Evolutionary conservation across 2,888 invertebrate genomes (phyloP).

Genomic region (Cephus nigrinus): DNA sequence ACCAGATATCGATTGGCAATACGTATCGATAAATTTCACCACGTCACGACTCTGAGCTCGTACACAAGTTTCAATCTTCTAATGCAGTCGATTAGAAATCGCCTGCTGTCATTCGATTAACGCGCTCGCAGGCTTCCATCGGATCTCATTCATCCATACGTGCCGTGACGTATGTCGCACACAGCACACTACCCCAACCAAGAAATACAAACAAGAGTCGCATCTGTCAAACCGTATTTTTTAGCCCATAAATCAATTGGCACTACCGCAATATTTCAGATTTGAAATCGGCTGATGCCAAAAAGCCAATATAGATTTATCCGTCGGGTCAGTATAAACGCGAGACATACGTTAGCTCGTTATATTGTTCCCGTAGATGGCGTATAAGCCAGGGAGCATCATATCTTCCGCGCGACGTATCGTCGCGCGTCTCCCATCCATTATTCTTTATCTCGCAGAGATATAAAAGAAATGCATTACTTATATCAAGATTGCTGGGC

Average conservation of each 20-base stretch:
- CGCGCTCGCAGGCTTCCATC: neutral
- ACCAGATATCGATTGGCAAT: neutral
- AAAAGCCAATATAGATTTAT: neutral
- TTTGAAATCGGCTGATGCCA: neutral
- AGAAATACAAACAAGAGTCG: neutral
- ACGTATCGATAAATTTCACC: neutral
- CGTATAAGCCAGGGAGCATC: conserved; percentile 37
- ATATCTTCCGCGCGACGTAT: conserved; percentile 54
- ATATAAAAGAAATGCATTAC: conserved; percentile 63
- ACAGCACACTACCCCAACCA: neutral
- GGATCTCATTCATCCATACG: neutral
- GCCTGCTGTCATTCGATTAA: neutral
- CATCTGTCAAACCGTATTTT: neutral
- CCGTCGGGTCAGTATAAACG: neutral
- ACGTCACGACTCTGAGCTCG: neutral
- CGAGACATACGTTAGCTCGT: neutral
- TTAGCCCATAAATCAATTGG: neutral
- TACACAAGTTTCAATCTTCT: neutral
- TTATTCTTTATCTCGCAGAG: conserved; percentile 63
- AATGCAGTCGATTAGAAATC: neutral
- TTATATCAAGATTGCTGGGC: conserved; percentile 61
- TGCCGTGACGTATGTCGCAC: neutral
- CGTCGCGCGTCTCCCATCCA: conserved; percentile 46
- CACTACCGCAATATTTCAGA: neutral
- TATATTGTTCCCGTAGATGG: neutral